These are phyloP conservation scores for Dicentrarchus labrax DNA, from an alignment of 2,113 vertebrate species.

Conservation along the genomic window DNA sequence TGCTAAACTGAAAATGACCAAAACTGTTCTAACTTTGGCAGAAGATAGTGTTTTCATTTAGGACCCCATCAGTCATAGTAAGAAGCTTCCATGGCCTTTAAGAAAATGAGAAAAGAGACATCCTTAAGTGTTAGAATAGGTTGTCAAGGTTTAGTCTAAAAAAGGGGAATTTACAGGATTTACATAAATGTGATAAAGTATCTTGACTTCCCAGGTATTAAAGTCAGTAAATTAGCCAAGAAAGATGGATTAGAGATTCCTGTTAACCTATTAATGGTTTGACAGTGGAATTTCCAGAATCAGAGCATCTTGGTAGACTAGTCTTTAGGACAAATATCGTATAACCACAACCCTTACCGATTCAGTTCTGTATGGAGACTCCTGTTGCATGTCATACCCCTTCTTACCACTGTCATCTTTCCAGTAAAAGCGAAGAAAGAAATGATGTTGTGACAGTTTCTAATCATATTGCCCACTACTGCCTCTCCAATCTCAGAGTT, in stretches of 20 bases:
- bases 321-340: neutral
- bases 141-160: neutral
- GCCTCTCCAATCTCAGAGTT: neutral
- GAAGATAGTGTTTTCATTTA: no score
- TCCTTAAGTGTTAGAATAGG: neutral
- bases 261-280: neutral
- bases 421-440: neutral
- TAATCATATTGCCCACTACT: neutral
- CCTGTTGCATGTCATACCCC: no score
- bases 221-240: neutral
- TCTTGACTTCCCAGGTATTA: neutral
- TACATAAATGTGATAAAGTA: neutral
- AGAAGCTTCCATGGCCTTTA: neutral
- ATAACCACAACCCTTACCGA: neutral
- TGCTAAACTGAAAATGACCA: neutral
- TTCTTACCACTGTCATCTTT: neutral
- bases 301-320: neutral
- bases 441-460: conserved; percentile 14
- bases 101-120: neutral
- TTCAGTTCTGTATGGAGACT: neutral
- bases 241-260: neutral
- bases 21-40: neutral
- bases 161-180: neutral
- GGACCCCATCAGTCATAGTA: neutral
- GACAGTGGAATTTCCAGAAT: neutral